Evolutionary conservation across 2,888 invertebrate species (phyloP), one percentile per base, ranked within the genome.

Genomic region (Calameuta pallipes): DNA sequence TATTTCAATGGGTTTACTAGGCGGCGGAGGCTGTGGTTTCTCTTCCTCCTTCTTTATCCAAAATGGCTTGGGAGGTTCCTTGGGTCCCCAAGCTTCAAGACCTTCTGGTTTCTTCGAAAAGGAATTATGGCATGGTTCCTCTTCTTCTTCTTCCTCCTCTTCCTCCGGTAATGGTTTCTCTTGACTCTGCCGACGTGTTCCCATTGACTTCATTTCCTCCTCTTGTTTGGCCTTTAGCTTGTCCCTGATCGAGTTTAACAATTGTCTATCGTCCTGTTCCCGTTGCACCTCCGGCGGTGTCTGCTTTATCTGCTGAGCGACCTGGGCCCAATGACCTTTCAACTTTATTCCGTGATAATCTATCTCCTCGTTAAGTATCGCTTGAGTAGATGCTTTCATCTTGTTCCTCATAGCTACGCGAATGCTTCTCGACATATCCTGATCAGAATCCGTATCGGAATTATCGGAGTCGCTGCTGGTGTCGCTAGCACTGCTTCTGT

Each of bases 341-440:
- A 93, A 89, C 12, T 86, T 89, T 31, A 86, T 86, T 31, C 90
- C 87, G 12, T 87, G 89, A 81, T 87, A 88, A 75, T 91, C 92
- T 56, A 92, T 88, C 80, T 92, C 92, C 80, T 92, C 92, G 79
- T 92, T 92, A 82, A 92, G 87, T 35, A 92, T 92, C 36, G 91
- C 91, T 82, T 93, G 92, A 0, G 92, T 93, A 74, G 93, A 92
- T 74, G 92, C 91, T 81, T 92, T 93, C 85, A 92, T 90, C 81
- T 93, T 93, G 84, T 94, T 94, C 69, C 94, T 92, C 95, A 95
- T 95, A 0, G 94, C 93, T 0, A 95, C 94, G 9, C 94, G 93
- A 84, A 95, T 95, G 74, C 95, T 95, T 82, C 93, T 92, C 0
- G 94, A 93, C 80, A 92, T 93, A 82, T 94, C 94, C 30, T 92